A percentile compares a stretch with the other conserved stretches of the same genome.
phyloP scores from a whole-genome alignment of 2,797 vertebrate species.

The Zonotrichia albicollis region DNA sequence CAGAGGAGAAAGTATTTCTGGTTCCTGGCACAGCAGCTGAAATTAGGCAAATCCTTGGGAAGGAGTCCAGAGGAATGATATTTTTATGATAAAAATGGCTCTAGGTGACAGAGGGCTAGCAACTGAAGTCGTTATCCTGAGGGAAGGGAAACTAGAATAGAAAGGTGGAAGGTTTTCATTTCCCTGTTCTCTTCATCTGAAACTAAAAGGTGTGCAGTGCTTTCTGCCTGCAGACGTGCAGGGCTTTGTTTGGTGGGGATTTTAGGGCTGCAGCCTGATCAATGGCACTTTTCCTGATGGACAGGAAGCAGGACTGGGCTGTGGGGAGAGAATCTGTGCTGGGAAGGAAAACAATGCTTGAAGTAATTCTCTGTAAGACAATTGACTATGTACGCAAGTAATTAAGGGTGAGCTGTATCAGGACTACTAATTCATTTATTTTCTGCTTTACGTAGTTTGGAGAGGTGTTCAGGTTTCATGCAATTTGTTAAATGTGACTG shows the following conservation, averaged over 20 bases:
- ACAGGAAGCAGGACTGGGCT: background rate
- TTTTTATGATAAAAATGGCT: background rate
- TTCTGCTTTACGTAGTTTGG: background rate
- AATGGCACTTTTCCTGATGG: background rate
- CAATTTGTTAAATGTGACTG: background rate
- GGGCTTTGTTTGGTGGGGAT: background rate
- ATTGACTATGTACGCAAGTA: fast-evolving
- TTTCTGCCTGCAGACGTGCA: background rate
- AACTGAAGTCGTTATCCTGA: background rate
- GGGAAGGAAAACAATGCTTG: background rate
- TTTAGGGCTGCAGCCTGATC: background rate
- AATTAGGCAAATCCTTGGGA: slow-evolving; percentile 21
- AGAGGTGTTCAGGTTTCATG: background rate
- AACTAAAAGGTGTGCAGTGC: background rate
- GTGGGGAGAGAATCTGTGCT: background rate
- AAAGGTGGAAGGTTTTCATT: background rate
- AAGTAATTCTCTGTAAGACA: background rate
- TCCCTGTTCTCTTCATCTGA: background rate
- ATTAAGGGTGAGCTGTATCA: background rate
- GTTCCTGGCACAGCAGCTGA: background rate
- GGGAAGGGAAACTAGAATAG: background rate
- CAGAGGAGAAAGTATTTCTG: slow-evolving; percentile 10
- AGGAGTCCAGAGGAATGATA: background rate
- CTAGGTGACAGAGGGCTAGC: background rate
- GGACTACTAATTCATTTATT: background rate